A percentile compares a stretch with the other conserved stretches of the same genome.
Evolutionary conservation across 2,113 vertebrate species (phyloP).

Genomic region (Sula dactylatra): DNA sequence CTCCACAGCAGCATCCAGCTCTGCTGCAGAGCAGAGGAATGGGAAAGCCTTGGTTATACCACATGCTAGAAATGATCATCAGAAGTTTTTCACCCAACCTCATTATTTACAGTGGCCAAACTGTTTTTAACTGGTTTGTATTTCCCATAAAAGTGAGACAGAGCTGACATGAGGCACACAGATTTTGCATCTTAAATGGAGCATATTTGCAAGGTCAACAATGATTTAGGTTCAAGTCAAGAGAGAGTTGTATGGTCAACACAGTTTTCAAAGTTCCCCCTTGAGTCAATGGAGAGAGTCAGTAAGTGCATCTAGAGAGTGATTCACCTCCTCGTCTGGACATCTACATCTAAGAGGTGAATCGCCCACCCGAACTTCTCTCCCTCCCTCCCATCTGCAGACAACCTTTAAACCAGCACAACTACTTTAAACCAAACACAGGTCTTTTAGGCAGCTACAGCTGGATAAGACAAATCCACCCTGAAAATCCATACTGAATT

Average conservation of each 20-base stretch:
- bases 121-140: neutral
- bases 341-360: neutral
- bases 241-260: neutral
- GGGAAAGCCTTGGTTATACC: neutral
- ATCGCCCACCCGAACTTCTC: neutral
- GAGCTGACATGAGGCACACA: neutral
- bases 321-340: neutral
- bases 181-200: neutral
- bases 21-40: neutral
- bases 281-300: neutral
- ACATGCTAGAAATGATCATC: neutral
- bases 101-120: neutral
- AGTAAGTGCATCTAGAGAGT: neutral
- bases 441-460: neutral
- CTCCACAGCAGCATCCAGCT: neutral
- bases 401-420: neutral
- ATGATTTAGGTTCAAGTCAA: neutral
- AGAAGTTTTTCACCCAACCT: neutral
- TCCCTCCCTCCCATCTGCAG: neutral
- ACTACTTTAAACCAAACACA: neutral
- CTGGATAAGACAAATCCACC: neutral
- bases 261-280: neutral
- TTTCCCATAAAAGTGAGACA: neutral
- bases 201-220: neutral
- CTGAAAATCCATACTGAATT: neutral